Evolutionary conservation across 2,797 vertebrate genomes (phyloP).

Genomic region (Anableps anableps): DNA sequence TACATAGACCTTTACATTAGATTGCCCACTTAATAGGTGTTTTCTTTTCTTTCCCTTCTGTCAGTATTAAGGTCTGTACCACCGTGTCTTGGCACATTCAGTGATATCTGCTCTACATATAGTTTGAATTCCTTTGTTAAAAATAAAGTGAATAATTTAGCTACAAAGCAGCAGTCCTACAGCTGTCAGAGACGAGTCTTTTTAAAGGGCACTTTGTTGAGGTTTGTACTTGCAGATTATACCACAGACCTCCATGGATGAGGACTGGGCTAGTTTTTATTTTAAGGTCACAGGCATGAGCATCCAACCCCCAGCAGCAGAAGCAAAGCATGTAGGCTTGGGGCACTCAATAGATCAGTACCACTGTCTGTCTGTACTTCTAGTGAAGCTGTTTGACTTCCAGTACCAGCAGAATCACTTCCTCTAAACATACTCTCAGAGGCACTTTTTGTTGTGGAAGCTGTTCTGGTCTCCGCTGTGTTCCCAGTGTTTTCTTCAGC

Average conservation of each 20-base stretch:
- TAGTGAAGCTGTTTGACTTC: conserved; percentile 35
- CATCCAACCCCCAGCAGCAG: conserved; percentile 53
- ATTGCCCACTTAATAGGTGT: background rate
- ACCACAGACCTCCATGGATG: conserved; percentile 21
- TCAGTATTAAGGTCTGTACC: conserved; percentile 11
- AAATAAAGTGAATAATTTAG: background rate
- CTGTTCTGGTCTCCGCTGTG: conserved; percentile 13
- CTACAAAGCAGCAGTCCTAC: conserved; percentile 29
- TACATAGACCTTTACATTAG: background rate
- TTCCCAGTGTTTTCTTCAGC: conserved; percentile 18
- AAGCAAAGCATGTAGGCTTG: conserved; percentile 36
- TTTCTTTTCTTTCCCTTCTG: background rate
- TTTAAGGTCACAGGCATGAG: conserved; percentile 57
- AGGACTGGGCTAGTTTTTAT: conserved; percentile 29
- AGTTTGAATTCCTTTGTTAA: conserved; percentile 1
- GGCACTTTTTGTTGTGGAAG: conserved; percentile 58
- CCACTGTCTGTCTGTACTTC: conserved; percentile 37
- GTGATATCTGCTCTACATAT: conserved; percentile 9
- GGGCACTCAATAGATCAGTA: conserved; percentile 9
- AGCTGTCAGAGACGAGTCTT: conserved; percentile 24
- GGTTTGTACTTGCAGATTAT: conserved; percentile 9
- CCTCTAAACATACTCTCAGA: conserved; percentile 48
- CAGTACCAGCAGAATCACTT: conserved; percentile 17
- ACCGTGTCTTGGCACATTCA: conserved; percentile 54
- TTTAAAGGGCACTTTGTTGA: conserved; percentile 68